Evolutionary conservation across 2,888 invertebrate species (phyloP), one percentile per base, ranked within the genome.

Genomic region (Rhingia rostrata): DNA sequence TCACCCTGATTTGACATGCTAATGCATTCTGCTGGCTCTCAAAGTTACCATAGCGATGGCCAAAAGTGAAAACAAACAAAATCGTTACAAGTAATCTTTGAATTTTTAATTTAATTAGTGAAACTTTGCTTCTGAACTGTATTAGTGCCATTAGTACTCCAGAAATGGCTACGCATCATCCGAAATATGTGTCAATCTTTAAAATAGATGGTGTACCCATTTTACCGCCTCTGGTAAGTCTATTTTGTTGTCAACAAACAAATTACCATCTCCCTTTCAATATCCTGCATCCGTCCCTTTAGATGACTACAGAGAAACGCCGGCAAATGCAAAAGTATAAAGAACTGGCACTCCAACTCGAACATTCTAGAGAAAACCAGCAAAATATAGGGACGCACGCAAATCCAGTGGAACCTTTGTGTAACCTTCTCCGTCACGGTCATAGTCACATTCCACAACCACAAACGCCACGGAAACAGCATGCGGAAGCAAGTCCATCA

Each of bases 121-220:
- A 66, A 22, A 56, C 63, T 56, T 60, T 56, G 9, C 43, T 14
- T 70, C 6, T 22, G 33, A 61, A 37, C 37, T 47, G 41, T 35
- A 60, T 41, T 35, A 33, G 56, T 58, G 39, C 7, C 30, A 35
- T 54, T 5, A 39, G 22, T 67, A 9, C 30, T n/a, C 7, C 22
- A 54, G 49, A 41, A 70, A 84, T 84, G 84, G 70, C 79, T 33
- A 74, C 64, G 82, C 86, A 61, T 82, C 83, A 7, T 51, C 82
- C 32, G 70, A 88, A 70, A 56, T 87, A 74, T 77, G 86, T 87
- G 70, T 89, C 90, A 43, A 51, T 89, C 86, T 91, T 91, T 86
- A 89, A 88, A 89, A 89, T 91, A 88, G 88, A 89, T 87, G 90
- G 90, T n/a, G 88, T 89, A 63, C 89, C 90, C 45, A 91, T 91